Evolutionary conservation across 2,113 vertebrate genomes (phyloP).

Genomic region (Paraplagusia blochii): DNA sequence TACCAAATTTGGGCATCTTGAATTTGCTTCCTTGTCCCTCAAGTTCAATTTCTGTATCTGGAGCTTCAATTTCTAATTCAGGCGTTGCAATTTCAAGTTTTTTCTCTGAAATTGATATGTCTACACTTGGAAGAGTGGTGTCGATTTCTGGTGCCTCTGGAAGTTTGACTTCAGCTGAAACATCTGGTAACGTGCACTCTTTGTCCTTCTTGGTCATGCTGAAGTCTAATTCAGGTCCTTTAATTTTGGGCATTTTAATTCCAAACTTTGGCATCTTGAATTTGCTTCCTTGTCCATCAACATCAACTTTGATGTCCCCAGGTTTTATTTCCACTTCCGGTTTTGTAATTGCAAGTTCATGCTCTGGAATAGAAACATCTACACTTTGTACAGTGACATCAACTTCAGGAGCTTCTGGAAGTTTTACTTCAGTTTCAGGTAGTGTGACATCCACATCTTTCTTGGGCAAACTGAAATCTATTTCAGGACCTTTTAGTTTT

Average conservation of each 20-base stretch:
- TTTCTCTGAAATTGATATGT: slow-evolving; percentile 30
- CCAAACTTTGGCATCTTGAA: slow-evolving; percentile 52
- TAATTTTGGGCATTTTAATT: slow-evolving; percentile 22
- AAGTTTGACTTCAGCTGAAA: too few relatives aligned
- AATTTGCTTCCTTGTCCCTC: slow-evolving; percentile 19
- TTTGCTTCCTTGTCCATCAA: slow-evolving; percentile 28
- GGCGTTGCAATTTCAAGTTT: slow-evolving; percentile 13
- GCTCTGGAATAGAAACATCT: too few relatives aligned
- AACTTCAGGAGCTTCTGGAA: too few relatives aligned
- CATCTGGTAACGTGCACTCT: too few relatives aligned
- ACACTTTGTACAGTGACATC: too few relatives aligned
- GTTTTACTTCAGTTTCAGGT: slow-evolving; percentile 26
- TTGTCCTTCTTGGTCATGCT: too few relatives aligned
- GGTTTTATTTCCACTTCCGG: too few relatives aligned
- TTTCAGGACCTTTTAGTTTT: slow-evolving; percentile 34
- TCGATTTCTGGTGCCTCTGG: too few relatives aligned
- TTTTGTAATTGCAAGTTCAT: too few relatives aligned
- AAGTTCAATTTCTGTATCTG: slow-evolving; percentile 1
- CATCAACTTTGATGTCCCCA: not conserved
- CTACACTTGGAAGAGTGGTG: too few relatives aligned
- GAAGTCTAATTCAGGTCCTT: slow-evolving; percentile 32
- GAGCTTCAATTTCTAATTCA: slow-evolving; percentile 9
- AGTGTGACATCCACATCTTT: slow-evolving; percentile 21
- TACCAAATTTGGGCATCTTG: slow-evolving; percentile 27
- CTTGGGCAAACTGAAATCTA: slow-evolving; percentile 32